Conservation (phyloP, 1,140 invertebrate species). For the Vollenhovia emeryi region DNA sequence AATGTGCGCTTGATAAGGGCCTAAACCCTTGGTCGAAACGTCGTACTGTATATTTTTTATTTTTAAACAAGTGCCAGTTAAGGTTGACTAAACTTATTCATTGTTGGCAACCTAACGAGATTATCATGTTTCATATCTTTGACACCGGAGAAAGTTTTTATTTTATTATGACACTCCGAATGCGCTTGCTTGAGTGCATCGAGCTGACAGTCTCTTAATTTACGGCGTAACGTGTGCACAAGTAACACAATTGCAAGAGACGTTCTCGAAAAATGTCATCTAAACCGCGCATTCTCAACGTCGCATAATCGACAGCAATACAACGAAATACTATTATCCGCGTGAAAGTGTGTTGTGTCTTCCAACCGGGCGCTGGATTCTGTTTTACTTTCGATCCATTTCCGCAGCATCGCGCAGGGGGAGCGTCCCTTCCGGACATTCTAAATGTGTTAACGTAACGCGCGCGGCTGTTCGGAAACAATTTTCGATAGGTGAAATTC, state of each 20-base stretch:
- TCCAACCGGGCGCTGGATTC: conserved; percentile 13
- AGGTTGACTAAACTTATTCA: too few relatives aligned
- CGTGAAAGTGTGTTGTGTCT: conserved; percentile 45
- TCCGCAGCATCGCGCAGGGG: conserved; percentile 22
- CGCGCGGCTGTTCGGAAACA: not conserved
- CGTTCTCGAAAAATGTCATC: not conserved
- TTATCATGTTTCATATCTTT: too few relatives aligned
- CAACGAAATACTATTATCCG: conserved; percentile 54
- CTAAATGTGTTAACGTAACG: conserved; percentile 30
- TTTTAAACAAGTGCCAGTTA: too few relatives aligned
- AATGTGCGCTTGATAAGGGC: too few relatives aligned
- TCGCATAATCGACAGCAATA: conserved; percentile 62
- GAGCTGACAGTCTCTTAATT: not conserved
- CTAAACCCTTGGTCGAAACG: too few relatives aligned
- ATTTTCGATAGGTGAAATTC: conserved; percentile 45
- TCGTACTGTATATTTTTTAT: too few relatives aligned
- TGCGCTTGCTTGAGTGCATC: not conserved
- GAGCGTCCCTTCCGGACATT: conserved; percentile 27
- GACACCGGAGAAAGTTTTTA: too few relatives aligned
- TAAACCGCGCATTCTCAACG: conserved; percentile 7
- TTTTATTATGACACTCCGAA: not conserved
- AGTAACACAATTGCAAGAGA: not conserved
- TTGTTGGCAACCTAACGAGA: too few relatives aligned
- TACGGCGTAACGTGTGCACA: too few relatives aligned
- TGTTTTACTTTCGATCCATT: conserved; percentile 52